phyloP scores from a whole-genome alignment of 1,140 invertebrate genomes.

The Tetramorium alpestre region DNA sequence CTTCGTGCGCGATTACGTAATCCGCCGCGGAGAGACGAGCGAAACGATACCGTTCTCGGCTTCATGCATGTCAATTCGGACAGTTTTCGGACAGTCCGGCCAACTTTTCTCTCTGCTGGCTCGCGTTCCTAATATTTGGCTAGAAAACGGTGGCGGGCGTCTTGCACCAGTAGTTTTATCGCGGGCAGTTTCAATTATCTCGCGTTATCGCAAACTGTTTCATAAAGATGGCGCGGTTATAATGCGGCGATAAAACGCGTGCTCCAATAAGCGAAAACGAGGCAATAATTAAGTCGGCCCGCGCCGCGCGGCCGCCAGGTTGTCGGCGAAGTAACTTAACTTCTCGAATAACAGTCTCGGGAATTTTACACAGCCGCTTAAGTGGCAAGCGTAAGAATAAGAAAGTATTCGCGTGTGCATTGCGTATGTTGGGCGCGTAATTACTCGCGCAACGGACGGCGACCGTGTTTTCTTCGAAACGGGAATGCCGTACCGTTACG shows the following conservation, averaged over 20 bases:
- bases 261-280: slow-evolving; percentile 19
- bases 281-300: slow-evolving; percentile 12
- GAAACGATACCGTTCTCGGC: neutral
- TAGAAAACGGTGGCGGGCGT: neutral
- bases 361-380: slow-evolving; percentile 27
- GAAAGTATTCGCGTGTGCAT: slow-evolving; percentile 16
- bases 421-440: slow-evolving; percentile 41
- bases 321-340: neutral
- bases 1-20: slow-evolving; percentile 13
- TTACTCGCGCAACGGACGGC: slow-evolving; percentile 31
- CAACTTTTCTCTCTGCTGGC: neutral
- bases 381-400: slow-evolving; percentile 29
- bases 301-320: neutral
- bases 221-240: slow-evolving; percentile 10
- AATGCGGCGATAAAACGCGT: neutral
- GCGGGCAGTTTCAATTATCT: slow-evolving; percentile 1
- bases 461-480: slow-evolving; percentile 53
- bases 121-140: neutral
- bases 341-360: slow-evolving; percentile 25
- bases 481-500: slow-evolving; percentile 41
- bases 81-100: too few species aligned
- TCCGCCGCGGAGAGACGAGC: neutral
- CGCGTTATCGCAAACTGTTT: neutral
- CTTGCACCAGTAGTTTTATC: neutral
- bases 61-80: neutral